Conservation (phyloP, 64 coral and sea anemone genomes). For the Trachythela sp. region DNA sequence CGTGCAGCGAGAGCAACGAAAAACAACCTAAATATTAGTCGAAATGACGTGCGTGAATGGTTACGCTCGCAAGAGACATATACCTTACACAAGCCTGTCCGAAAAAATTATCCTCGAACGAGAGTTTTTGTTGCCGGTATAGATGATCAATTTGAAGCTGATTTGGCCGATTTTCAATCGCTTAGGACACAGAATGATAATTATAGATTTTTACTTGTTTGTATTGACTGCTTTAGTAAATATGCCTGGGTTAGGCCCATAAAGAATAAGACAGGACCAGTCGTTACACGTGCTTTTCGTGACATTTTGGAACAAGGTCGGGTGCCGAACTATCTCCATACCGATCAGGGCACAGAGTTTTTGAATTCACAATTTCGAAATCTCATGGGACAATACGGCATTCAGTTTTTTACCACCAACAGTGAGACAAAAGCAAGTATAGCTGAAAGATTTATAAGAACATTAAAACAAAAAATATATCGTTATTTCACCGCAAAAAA, state of each 20-base stretch:
- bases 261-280: background rate
- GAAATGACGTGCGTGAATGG: no score
- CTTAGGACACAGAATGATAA: background rate
- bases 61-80: no score
- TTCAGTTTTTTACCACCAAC: no score
- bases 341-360: background rate
- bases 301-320: background rate
- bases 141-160: background rate
- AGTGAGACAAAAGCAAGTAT: no score
- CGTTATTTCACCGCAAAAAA: slow-evolving; percentile 20
- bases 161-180: background rate
- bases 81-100: no score
- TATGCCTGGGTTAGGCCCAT: background rate
- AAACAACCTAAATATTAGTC: no score
- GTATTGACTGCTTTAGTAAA: background rate
- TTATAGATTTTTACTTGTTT: background rate
- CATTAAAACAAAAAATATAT: background rate
- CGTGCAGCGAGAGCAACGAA: no score
- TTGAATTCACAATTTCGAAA: no score
- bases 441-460: slow-evolving; percentile 22
- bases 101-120: no score
- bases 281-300: background rate
- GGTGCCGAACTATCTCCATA: background rate
- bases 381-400: no score
- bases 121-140: no score